Evolutionary conservation across 2,888 invertebrate species (phyloP).

Genomic region (Stenoptilia bipunctidactyla): DNA sequence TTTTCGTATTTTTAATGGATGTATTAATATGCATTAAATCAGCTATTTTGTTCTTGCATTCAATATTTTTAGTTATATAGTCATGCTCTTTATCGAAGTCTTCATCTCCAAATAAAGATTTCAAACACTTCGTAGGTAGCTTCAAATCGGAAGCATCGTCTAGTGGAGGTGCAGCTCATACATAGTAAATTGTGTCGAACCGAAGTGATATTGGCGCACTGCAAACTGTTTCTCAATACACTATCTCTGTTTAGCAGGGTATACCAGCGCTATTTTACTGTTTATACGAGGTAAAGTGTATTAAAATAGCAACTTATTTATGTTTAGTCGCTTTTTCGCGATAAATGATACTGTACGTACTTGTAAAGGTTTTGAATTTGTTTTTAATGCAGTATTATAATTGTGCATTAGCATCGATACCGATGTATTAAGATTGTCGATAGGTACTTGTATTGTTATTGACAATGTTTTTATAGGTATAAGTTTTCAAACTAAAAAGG

Average conservation of each 20-base stretch:
- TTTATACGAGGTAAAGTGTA: background rate
- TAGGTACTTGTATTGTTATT: too few relatives aligned
- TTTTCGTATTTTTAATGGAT: too few relatives aligned
- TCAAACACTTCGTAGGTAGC: conserved; percentile 1
- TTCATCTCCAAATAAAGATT: conserved; percentile 1
- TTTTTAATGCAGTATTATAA: too few relatives aligned
- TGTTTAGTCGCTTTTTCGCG: background rate
- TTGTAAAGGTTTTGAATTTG: background rate
- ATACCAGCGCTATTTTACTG: background rate
- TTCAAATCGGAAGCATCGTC: conserved; percentile 8
- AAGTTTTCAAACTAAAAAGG: too few relatives aligned
- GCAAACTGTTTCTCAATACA: conserved; percentile 11
- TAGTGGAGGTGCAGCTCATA: conserved; percentile 16
- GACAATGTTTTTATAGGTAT: too few relatives aligned
- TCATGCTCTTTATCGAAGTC: background rate
- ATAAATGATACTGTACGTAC: too few relatives aligned
- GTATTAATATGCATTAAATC: too few relatives aligned
- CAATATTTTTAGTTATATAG: too few relatives aligned
- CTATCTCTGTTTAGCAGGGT: background rate
- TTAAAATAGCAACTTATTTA: background rate
- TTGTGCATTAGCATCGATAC: too few relatives aligned
- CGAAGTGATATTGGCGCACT: conserved; percentile 15
- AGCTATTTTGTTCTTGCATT: too few relatives aligned
- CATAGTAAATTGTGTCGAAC: conserved; percentile 18
- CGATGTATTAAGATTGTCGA: too few relatives aligned